Evolutionary conservation across 1,140 invertebrate species (phyloP), one percentile per base, ranked within the genome.

Genomic region (Belonocnema kinseyi): DNA sequence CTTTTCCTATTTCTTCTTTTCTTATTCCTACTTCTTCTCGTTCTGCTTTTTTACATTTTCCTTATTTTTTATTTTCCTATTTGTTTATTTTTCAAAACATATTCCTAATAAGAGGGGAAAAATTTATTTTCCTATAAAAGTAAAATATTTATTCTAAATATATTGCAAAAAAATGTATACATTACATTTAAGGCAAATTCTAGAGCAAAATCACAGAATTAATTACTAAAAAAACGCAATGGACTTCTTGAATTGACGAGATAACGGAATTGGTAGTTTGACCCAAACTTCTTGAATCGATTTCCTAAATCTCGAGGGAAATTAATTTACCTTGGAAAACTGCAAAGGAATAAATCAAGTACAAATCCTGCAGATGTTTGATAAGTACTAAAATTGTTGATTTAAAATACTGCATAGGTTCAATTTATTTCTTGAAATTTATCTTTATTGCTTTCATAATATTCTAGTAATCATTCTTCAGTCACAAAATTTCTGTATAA

Each of bases 361-460:
- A 66, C n/a, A 66, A 40, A 40, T 4, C 6, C 7, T 46, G 10
- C 8, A 33, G 6, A 16, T 66, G 14, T 66, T 66, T 3, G 58
- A 66, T 40, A 66, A 66, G 33, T 19, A 51, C n/a, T 19, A 51
- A 72, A 51, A 14, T 72, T 19, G 12, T 16, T 51, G n/a, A 72
- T 72, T 66, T 66, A 66, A 66, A 66, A 66, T 40, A 46, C 61
- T 33, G 40, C 33, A 66, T 11, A 16, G 46, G 11, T 66, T 66
- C 1, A 16, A 46, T 2, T n/a, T 14, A 66, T n/a, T 16, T 33
- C 26, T 66, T n/a, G 58, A 6, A 40, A 66, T n/a, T 66, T 66
- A 66, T 56, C 54, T 7, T 66, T 66, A 10, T 16, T n/a, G 4
- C 16, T 66, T 7, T 46, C 16, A 5, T 7, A 66, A 16, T 40